Conservation (phyloP, 2,888 invertebrate genomes). For the Drosophila melanosoma region DNA sequence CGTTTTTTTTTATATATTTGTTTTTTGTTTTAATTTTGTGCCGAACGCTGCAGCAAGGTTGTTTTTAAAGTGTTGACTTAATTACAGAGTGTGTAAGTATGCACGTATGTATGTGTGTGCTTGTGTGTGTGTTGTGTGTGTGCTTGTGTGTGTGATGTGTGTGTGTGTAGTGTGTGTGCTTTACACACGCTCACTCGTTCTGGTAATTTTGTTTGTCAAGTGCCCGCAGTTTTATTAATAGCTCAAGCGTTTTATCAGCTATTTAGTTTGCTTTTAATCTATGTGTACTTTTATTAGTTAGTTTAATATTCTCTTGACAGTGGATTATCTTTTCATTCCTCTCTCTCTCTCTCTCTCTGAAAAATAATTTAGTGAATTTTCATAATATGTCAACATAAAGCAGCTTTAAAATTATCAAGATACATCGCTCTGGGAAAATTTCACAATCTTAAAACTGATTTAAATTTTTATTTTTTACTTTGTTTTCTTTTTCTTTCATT, state of each 20-base stretch:
- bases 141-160: no score
- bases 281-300: background rate
- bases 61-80: slow-evolving; percentile 59
- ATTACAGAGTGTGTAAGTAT: slow-evolving; percentile 37
- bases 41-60: slow-evolving; percentile 44
- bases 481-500: background rate
- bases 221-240: background rate
- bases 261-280: slow-evolving; percentile 15
- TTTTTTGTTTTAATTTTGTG: slow-evolving; percentile 10
- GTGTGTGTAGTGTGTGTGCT: no score
- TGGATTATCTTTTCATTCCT: background rate
- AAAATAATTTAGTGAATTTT: slow-evolving; percentile 30
- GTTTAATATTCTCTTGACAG: background rate
- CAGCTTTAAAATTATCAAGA: slow-evolving; percentile 12
- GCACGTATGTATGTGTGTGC: background rate
- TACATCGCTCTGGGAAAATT: background rate
- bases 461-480: background rate
- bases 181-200: background rate
- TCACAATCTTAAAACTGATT: background rate
- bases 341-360: background rate
- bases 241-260: slow-evolving; percentile 4
- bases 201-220: background rate
- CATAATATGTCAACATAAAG: slow-evolving; percentile 18
- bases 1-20: background rate
- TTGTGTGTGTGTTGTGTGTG: slow-evolving; percentile 1